Conservation (phyloP, 1,140 invertebrate genomes). For the Triops cancriformis region DNA sequence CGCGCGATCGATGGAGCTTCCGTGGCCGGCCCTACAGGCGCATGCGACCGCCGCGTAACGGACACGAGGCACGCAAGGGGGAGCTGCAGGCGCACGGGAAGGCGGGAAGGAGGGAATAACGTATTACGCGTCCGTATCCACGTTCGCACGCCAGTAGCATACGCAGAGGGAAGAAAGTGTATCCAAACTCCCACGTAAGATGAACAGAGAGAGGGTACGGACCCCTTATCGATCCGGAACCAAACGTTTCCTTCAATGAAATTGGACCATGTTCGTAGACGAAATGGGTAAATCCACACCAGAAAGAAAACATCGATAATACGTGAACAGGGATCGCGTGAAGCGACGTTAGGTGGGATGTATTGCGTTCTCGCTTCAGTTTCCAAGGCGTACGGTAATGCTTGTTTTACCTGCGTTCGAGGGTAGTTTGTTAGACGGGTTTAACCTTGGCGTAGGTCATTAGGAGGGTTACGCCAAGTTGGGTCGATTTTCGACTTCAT, state of each 20-base stretch:
- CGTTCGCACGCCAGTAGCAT: neutral
- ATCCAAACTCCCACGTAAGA: neutral
- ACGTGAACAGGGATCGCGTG: no score
- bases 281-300: no score
- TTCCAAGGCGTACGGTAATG: no score
- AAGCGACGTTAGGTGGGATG: no score
- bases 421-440: no score
- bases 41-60: neutral
- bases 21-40: neutral
- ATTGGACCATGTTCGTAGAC: neutral
- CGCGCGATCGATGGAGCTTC: neutral
- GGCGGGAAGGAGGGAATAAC: neutral
- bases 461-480: no score
- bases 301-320: no score
- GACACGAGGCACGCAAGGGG: neutral
- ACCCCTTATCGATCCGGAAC: neutral
- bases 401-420: no score
- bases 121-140: neutral
- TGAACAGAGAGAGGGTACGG: neutral
- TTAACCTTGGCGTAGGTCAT: no score
- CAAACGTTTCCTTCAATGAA: neutral
- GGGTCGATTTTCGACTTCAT: no score
- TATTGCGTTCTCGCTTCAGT: no score
- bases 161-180: neutral
- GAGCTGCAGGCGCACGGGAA: neutral